Conservation (phyloP, 2,113 vertebrate species). For the Microtus montanus region DNA sequence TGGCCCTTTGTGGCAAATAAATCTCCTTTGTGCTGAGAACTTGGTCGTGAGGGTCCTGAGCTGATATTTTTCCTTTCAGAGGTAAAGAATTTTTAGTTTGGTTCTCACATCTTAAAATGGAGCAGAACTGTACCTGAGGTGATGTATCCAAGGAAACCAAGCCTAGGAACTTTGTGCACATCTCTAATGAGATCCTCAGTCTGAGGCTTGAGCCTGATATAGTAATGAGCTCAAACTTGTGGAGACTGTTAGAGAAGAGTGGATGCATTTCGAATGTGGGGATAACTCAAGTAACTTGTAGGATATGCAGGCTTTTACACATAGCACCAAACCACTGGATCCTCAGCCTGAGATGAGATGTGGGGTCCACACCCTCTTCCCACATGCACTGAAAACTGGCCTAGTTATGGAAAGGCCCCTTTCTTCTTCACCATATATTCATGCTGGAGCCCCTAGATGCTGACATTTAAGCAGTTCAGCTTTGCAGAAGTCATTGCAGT, state of each 20-base stretch:
- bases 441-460: background rate
- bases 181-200: background rate
- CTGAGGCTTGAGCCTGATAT: background rate
- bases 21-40: background rate
- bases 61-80: background rate
- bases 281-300: background rate
- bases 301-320: background rate
- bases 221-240: background rate
- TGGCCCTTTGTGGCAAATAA: background rate
- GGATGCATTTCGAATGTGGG: background rate
- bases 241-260: background rate
- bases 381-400: background rate
- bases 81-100: background rate
- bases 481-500: background rate
- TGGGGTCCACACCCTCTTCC: background rate
- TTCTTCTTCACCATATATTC: background rate
- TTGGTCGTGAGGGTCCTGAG: background rate
- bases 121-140: background rate
- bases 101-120: background rate
- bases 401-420: background rate
- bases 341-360: background rate
- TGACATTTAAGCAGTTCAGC: background rate
- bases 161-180: background rate
- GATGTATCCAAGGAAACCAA: conserved; percentile 18
- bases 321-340: background rate